Evolutionary conservation across 1,140 invertebrate genomes (phyloP), one percentile per base, ranked within the genome.

Genomic region (Rhopalosiphum padi): DNA sequence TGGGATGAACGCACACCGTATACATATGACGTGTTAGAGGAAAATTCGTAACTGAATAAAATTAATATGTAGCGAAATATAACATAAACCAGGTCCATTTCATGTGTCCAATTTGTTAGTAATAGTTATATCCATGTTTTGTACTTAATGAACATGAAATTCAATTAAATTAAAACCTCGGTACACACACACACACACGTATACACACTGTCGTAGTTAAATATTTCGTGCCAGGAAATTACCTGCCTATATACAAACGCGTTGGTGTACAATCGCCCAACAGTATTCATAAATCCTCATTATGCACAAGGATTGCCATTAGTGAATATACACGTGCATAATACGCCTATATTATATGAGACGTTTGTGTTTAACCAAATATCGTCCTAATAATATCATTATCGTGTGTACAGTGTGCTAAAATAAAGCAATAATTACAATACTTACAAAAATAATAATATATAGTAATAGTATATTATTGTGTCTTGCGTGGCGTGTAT

Each of bases 271-370:
- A 41, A 4, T 85, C 41, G 9, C 22, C 9, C 41, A 23, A 85
- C 23, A 25, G 37, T 85, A 41, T 85, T 41, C 83, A 85, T 85
- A 85, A 85, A 85, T 85, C 23, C 83, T 41, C 41, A 85, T 85
- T 43, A 30, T 37, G 37, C 41, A 85, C 37, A 11, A 8, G 8
- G 41, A 85, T 85, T 85, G 22, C 41, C 83, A 68, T 68, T 68
- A 41, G 35, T 85, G 35, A 41, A 85, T 43, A 25, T 85, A 43
- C 9, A 2, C 83, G 83, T 25, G 41, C 11, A 11, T 11, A 85
- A 41, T n/a, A 85, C 83, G 37, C 11, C 60, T n/a, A 77, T 77
- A 77, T 68, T 23, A 53, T 77, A 35, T n/a, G 30, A 5, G 15
- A 77, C 35, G 4, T 15, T 8, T 85, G 37, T 15, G 83, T 25